phyloP scores from a whole-genome alignment of 2,113 vertebrate species.

The Pelvicachromis taeniatus region DNA sequence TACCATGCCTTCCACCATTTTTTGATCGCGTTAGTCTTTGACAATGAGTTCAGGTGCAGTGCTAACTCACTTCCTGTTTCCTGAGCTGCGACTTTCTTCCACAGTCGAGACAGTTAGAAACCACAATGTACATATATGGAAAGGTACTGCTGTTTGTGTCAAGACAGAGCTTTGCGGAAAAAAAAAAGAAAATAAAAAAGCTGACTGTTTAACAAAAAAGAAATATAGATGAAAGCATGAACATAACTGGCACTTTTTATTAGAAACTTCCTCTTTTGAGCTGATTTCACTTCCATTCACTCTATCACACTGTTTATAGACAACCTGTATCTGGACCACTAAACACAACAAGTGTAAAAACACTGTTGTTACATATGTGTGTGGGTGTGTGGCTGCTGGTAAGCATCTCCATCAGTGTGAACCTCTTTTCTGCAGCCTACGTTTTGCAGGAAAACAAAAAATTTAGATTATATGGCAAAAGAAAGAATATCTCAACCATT shows the following conservation, averaged over 20 bases:
- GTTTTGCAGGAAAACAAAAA: slow-evolving; percentile 50
- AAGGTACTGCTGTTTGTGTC: neutral
- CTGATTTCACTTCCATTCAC: neutral
- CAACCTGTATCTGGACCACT: neutral
- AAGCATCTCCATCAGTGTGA: slow-evolving; percentile 11
- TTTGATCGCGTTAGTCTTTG: neutral
- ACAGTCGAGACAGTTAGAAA: slow-evolving; percentile 46
- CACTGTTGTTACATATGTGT: slow-evolving; percentile 22
- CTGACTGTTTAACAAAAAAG: neutral
- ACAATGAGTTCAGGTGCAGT: slow-evolving; percentile 13
- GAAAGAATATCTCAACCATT: slow-evolving; percentile 16
- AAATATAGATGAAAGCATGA: neutral
- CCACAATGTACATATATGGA: slow-evolving; percentile 58
- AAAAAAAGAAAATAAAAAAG: neutral
- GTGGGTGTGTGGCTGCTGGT: slow-evolving; percentile 23
- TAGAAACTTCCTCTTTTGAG: neutral
- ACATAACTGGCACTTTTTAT: neutral
- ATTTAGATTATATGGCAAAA: slow-evolving; percentile 55
- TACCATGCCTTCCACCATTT: neutral
- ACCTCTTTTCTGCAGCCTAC: slow-evolving; percentile 28
- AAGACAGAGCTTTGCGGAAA: neutral
- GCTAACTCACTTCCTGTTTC: slow-evolving; percentile 70
- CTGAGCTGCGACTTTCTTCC: slow-evolving; percentile 27
- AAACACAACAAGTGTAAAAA: slow-evolving; percentile 17
- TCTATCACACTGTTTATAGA: neutral